Evolutionary conservation across 2,888 invertebrate genomes (phyloP), one percentile per base, ranked within the genome.

Genomic region (Drosophila tanythrix): DNA sequence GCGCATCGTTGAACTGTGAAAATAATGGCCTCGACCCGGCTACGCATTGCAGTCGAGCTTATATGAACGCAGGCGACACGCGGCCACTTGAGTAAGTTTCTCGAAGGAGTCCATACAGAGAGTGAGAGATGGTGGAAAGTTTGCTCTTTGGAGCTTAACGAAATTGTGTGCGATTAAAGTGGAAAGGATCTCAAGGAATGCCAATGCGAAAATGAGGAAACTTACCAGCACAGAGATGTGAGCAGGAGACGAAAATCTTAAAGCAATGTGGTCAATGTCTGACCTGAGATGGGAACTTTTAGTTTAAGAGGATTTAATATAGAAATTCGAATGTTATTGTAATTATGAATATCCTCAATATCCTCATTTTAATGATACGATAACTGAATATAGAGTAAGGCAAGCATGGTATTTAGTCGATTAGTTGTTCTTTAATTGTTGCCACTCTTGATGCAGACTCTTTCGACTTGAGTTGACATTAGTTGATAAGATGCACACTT

Each of bases 1-100:
- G 72, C 72, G 81, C 78, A 82, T 74, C 78, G 79, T 43, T 82
- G 71, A 83, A 83, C 83, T 81, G 81, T 81, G 74, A 81, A 81
- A 81, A 81, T 83, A 81, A 81, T 80, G 74, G 83, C 81, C 68
- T 62, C 79, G 55, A 57, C 53, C 64, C 67, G 68, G 61, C 66
- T 59, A 35, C 43, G 33, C 27, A 53, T 40, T 78, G 57, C 66
- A 78, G 52, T 52, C 55, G 29, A 73, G 51, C 65, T 76, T 59
- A 59, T 56, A 33, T 40, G 21, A 29, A 48, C 36, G 43, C 60
- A 31, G 46, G 18, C 65, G 61, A 64, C 79, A 77, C 74, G 65
- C 65, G 81, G 63, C 80, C 59, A 63, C 76, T 76, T 64, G 51
- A 64, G 69, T 1, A 46, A 46, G 40, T 53, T 61, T 70, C 36